A percentile compares a stretch with the other conserved stretches of the same genome.
Evolutionary conservation across 1,140 invertebrate species (phyloP).

Genomic region (Probaryconus sp.): DNA sequence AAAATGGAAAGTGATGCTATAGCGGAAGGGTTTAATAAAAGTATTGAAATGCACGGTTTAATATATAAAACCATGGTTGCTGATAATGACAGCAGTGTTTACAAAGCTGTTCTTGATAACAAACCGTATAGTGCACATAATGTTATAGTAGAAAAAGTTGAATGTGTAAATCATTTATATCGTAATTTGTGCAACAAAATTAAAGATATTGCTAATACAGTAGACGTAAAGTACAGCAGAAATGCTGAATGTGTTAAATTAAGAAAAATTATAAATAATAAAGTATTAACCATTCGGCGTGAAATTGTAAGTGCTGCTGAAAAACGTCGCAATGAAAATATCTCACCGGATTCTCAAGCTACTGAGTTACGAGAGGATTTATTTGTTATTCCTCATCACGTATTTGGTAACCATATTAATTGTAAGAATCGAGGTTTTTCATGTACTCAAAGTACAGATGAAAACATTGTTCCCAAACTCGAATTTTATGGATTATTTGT

Average conservation of each 20-base stretch:
- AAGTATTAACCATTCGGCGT: neutral
- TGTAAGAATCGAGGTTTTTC: constrained; percentile 59
- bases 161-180: constrained; percentile 68
- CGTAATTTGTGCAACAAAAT: constrained; percentile 62
- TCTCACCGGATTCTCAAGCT: constrained; percentile 13
- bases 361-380: constrained; percentile 59
- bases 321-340: constrained; percentile 24
- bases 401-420: constrained; percentile 68
- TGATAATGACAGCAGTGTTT: constrained; percentile 75
- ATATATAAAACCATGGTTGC: constrained; percentile 71
- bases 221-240: constrained; percentile 2
- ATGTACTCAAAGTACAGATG: neutral
- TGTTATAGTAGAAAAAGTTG: constrained; percentile 69
- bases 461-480: constrained; percentile 44
- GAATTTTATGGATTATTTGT: constrained; percentile 33
- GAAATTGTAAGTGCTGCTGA: neutral
- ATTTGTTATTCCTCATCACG: constrained; percentile 62
- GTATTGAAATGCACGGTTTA: constrained; percentile 67
- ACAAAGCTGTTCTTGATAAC: constrained; percentile 61
- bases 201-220: constrained; percentile 12
- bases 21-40: constrained; percentile 70
- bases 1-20: too few species aligned
- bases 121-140: constrained; percentile 62
- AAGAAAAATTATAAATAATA: constrained; percentile 12
- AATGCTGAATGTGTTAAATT: constrained; percentile 7